phyloP scores from a whole-genome alignment of 2,797 vertebrate species.

The Botia almorhae region DNA sequence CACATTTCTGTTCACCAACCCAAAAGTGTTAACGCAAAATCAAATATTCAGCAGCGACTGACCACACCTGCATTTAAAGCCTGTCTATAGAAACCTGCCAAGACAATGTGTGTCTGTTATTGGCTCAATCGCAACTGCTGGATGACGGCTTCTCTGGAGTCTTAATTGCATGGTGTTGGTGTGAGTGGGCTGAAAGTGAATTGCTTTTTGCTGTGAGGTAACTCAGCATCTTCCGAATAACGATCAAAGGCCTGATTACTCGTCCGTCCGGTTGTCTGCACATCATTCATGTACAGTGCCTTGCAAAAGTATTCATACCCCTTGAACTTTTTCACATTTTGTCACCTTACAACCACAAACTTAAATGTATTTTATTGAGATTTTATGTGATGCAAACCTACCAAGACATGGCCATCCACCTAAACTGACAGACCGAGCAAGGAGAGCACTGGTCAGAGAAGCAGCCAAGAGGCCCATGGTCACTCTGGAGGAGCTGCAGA shows the following conservation, averaged over 20 bases:
- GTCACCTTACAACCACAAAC: too few species aligned
- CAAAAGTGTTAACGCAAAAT: conserved; percentile 11
- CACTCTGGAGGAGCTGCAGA: too few species aligned
- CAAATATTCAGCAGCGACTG: conserved; percentile 13
- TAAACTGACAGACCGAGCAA: too few species aligned
- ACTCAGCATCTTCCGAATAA: conserved; percentile 13
- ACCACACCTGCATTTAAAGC: conserved; percentile 31
- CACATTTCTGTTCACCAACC: conserved; percentile 14
- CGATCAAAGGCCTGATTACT: conserved; percentile 27
- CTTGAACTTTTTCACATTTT: too few species aligned
- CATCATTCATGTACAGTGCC: not conserved
- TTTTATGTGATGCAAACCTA: too few species aligned
- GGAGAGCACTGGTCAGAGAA: too few species aligned
- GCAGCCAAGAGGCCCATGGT: too few species aligned
- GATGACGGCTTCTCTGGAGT: not conserved
- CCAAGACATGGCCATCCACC: too few species aligned
- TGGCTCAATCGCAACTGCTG: conserved; percentile 5
- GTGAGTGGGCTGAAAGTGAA: conserved; percentile 31
- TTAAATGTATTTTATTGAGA: too few species aligned
- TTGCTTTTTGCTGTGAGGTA: conserved; percentile 33
- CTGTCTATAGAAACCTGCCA: conserved; percentile 25
- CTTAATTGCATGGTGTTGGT: conserved; percentile 27
- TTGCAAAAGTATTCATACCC: too few species aligned
- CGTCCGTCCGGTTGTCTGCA: not conserved
- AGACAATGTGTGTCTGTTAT: conserved; percentile 3